Evolutionary conservation across 2,797 vertebrate species (phyloP).

Genomic region (Manis pentadactyla): DNA sequence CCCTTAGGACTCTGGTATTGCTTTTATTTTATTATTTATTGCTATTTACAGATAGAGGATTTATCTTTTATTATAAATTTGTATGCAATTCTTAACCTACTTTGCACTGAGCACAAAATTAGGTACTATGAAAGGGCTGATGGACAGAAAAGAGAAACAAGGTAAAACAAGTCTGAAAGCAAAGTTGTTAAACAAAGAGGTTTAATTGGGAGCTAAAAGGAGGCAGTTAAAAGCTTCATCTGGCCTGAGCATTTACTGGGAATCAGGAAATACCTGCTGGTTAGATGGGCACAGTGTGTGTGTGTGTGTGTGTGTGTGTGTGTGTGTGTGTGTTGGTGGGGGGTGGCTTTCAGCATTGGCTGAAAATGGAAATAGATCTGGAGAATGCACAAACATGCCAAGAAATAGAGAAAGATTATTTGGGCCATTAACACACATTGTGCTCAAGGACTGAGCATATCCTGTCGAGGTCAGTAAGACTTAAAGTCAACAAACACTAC

Average conservation of each 20-base stretch:
- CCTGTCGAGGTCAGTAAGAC: neutral
- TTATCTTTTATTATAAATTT: neutral
- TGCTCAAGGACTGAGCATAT: neutral
- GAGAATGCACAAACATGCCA: neutral
- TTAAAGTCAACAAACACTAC: neutral
- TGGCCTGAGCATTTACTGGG: neutral
- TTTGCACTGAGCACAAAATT: neutral
- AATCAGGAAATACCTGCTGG: neutral
- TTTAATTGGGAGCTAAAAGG: neutral
- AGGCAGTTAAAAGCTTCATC: neutral
- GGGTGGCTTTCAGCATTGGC: neutral
- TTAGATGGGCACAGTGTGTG: neutral
- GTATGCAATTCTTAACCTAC: neutral
- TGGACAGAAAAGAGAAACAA: neutral
- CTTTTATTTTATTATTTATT: neutral
- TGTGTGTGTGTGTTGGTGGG: too few species aligned
- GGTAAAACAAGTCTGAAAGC: neutral
- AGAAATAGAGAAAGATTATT: neutral
- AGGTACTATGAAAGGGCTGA: neutral
- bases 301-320: too few species aligned
- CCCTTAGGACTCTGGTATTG: neutral
- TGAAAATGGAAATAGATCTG: neutral
- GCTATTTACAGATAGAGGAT: neutral
- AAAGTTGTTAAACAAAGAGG: neutral
- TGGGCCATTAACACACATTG: neutral